Percentiles rank a stretch among this genome's conserved stretches.
phyloP scores from a whole-genome alignment of 2,113 vertebrate genomes.

The Regulus satrapa region DNA sequence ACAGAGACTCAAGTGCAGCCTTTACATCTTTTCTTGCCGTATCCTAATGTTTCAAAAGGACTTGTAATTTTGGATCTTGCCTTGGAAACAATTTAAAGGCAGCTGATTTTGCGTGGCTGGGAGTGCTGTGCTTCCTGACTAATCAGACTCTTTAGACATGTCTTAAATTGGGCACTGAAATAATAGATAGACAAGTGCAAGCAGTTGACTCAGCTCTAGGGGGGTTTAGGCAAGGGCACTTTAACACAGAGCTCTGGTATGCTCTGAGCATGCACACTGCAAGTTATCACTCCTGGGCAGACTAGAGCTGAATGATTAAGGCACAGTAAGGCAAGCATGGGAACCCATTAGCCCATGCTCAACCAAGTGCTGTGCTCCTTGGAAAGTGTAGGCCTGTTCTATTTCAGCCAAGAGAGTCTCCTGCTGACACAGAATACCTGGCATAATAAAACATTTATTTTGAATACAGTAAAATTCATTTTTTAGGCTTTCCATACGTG shows the following conservation, averaged over 20 bases:
- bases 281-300: background rate
- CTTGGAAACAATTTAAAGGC: slow-evolving; percentile 10
- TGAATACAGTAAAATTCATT: background rate
- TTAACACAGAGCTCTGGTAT: background rate
- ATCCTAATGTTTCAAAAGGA: slow-evolving; percentile 11
- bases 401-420: background rate
- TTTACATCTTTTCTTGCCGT: slow-evolving; percentile 1
- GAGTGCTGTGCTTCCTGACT: background rate
- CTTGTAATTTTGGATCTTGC: slow-evolving; percentile 27
- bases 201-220: background rate
- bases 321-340: background rate
- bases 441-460: background rate
- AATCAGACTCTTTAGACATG: slow-evolving; percentile 29
- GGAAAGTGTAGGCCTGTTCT: background rate
- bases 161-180: slow-evolving; percentile 20
- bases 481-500: background rate
- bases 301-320: background rate
- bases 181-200: background rate
- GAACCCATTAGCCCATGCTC: background rate
- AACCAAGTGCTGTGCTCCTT: background rate
- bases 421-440: background rate
- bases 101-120: background rate
- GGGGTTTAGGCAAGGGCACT: background rate
- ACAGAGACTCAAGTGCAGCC: background rate
- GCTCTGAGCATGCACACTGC: background rate